phyloP scores from a whole-genome alignment of 2,888 invertebrate species.

The Monopis laevigella region DNA sequence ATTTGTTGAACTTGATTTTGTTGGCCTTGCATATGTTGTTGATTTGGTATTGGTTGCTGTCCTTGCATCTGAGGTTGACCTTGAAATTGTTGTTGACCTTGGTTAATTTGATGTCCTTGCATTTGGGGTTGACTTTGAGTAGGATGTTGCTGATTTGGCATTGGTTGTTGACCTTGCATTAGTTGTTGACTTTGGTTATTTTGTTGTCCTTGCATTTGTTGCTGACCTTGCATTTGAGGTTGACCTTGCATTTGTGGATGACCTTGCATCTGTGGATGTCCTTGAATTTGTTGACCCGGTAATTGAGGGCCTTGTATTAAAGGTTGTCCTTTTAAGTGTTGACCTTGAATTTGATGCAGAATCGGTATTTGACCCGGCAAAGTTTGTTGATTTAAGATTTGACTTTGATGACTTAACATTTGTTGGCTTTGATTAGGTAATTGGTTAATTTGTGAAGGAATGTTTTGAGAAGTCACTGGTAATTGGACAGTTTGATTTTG shows the following conservation, averaged over 20 bases:
- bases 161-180: neutral
- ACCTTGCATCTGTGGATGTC: slow-evolving; percentile 2
- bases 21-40: slow-evolving; percentile 23
- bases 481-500: no score
- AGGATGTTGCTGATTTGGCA: slow-evolving; percentile 3
- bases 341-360: no score
- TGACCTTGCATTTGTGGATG: neutral
- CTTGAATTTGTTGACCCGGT: no score
- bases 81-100: slow-evolving; percentile 9
- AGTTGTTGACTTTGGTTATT: slow-evolving; percentile 9
- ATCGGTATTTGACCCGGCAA: no score
- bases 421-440: no score
- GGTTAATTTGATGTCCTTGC: neutral
- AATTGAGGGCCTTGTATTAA: no score
- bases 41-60: slow-evolving; percentile 26
- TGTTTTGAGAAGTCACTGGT: no score
- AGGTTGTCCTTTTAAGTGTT: no score
- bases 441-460: no score
- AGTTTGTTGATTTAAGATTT: no score
- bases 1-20: slow-evolving; percentile 19
- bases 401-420: no score
- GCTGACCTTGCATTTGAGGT: slow-evolving; percentile 5
- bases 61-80: slow-evolving; percentile 19
- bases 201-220: slow-evolving; percentile 19
- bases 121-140: slow-evolving; percentile 23